Evolutionary conservation across 1,140 invertebrate species (phyloP).

Genomic region (Caenorhabditis tropicalis): DNA sequence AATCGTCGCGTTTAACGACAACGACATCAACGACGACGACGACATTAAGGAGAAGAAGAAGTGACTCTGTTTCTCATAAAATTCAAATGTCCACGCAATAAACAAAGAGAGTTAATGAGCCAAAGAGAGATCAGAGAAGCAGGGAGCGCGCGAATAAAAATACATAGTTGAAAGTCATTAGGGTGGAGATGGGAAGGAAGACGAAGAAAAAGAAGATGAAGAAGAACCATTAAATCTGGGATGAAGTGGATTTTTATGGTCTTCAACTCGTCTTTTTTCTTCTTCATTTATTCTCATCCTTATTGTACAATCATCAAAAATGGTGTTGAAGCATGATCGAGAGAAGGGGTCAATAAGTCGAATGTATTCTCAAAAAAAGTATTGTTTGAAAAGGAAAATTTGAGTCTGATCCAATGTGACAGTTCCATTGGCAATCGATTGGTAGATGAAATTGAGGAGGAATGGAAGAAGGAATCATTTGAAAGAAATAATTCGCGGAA

Average conservation of each 20-base stretch:
- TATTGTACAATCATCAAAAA: conserved; percentile 23
- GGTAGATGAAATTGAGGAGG: neutral
- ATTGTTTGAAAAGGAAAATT: neutral
- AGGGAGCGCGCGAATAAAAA: conserved; percentile 43
- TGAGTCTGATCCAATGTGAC: conserved; percentile 33
- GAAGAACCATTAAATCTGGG: conserved; percentile 44
- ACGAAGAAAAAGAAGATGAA: neutral
- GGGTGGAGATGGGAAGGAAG: conserved; percentile 12
- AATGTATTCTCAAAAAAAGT: neutral
- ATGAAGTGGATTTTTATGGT: conserved; percentile 44
- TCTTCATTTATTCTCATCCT: neutral
- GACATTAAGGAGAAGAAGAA: conserved; percentile 11
- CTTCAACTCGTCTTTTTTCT: conserved; percentile 15
- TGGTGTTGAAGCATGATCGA: neutral
- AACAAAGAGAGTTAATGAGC: conserved; percentile 43
- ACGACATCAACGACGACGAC: conserved; percentile 40
- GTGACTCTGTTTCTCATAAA: conserved; percentile 41
- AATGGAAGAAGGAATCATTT: neutral
- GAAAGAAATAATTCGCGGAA: conserved; percentile 41
- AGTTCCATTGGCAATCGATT: conserved; percentile 38
- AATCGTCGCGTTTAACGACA: conserved; percentile 38
- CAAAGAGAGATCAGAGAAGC: conserved; percentile 33
- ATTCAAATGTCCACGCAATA: conserved; percentile 43
- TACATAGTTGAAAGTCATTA: conserved; percentile 44
- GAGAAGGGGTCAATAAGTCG: no score